These are phyloP conservation scores for Dendrolimus punctatus DNA, from an alignment of 1,140 invertebrate genomes.

Conservation along the genomic window DNA sequence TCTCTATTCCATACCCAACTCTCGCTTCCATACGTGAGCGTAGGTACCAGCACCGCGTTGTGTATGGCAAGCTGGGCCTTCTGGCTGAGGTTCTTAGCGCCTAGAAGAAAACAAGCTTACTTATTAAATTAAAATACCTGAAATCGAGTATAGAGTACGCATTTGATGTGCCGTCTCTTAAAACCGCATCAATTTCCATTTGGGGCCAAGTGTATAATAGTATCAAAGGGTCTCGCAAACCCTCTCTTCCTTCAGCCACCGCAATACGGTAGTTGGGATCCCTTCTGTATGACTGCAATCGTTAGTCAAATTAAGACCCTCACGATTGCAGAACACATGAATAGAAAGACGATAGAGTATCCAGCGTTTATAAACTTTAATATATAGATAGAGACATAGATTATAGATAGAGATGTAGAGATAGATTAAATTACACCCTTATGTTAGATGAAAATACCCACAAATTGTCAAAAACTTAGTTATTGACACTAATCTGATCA, in stretches of 20 bases:
- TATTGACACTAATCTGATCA: too few relatives aligned
- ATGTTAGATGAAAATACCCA: too few relatives aligned
- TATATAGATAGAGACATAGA: too few relatives aligned
- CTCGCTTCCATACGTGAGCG: too few relatives aligned
- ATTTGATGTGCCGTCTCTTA: constrained; percentile 81
- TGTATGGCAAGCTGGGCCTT: too few relatives aligned
- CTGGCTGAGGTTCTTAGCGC: too few relatives aligned
- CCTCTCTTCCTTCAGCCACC: constrained; percentile 88
- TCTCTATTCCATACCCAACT: too few relatives aligned
- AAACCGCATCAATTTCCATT: constrained; percentile 80
- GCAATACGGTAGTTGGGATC: constrained; percentile 80
- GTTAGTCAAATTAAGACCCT: not conserved
- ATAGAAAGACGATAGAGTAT: too few relatives aligned
- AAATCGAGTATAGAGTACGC: constrained; percentile 85
- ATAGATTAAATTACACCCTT: not conserved
- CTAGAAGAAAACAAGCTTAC: not conserved
- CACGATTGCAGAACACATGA: not conserved
- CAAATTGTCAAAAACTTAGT: too few relatives aligned
- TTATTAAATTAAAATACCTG: constrained; percentile 72
- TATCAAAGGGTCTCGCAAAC: constrained; percentile 83
- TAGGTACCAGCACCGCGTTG: too few relatives aligned
- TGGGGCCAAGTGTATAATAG: constrained; percentile 88
- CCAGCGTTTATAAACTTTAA: not conserved
- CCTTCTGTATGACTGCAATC: constrained; percentile 79
- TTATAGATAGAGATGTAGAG: too few relatives aligned